Evolutionary conservation across 2,888 invertebrate genomes (phyloP).

Genomic region (Meteorus cinctellus): DNA sequence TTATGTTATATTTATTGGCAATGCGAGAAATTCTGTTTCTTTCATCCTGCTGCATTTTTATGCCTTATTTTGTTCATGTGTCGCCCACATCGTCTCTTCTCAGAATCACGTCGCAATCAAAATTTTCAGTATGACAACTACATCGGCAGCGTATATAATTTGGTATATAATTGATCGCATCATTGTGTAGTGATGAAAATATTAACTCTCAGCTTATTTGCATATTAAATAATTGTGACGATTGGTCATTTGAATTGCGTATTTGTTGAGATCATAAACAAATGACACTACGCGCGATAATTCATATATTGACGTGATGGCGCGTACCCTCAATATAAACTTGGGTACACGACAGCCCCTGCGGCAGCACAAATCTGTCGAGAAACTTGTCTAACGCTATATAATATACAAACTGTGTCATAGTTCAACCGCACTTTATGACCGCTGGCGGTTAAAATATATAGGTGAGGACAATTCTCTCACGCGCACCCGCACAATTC

Average conservation of each 20-base stretch:
- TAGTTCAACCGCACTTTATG: constrained; percentile 66
- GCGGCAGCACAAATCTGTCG: constrained; percentile 37
- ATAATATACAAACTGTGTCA: constrained; percentile 41
- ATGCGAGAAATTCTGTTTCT: constrained; percentile 13
- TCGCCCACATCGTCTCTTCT: no score
- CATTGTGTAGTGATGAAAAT: no score
- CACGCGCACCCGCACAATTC: constrained; percentile 19
- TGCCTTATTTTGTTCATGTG: constrained; percentile 13
- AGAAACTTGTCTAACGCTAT: constrained; percentile 40
- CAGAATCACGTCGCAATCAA: no score
- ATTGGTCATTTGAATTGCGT: not conserved
- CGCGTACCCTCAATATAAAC: not conserved
- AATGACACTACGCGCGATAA: not conserved
- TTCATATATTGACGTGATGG: not conserved
- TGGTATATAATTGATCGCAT: no score
- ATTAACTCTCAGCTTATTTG: no score
- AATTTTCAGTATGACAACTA: not conserved
- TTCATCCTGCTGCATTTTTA: not conserved
- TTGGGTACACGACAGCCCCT: not conserved
- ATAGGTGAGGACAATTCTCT: constrained; percentile 56
- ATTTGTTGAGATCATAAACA: not conserved
- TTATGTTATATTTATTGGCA: constrained; percentile 23
- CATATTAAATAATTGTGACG: no score
- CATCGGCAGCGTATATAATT: no score
- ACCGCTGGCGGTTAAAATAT: constrained; percentile 65